Percentiles rank a stretch among this genome's conserved stretches.
Evolutionary conservation across 2,888 invertebrate species (phyloP).

Genomic region (Buathra laborator): DNA sequence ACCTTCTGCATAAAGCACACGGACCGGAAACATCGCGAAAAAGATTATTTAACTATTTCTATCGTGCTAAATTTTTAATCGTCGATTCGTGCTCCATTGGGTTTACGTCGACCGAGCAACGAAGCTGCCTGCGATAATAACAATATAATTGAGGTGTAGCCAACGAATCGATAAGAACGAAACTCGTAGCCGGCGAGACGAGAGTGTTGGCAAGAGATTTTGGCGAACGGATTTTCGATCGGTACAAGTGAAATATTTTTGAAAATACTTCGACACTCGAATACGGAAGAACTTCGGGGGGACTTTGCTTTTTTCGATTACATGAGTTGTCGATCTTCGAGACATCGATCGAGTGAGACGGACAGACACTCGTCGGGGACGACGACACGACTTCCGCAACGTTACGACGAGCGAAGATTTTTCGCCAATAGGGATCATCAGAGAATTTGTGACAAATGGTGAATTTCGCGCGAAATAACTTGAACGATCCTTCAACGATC

Average conservation of each 20-base stretch:
- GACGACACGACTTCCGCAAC: conserved; percentile 49
- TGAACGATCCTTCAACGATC: conserved; percentile 64
- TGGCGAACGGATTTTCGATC: neutral
- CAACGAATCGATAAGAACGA: neutral
- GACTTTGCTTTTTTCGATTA: conserved; percentile 8
- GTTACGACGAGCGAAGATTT: neutral
- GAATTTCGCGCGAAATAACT: conserved; percentile 64
- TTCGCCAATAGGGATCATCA: neutral
- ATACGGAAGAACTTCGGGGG: neutral
- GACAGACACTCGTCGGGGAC: conserved; percentile 38
- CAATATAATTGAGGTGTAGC: neutral
- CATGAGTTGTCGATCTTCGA: conserved; percentile 29
- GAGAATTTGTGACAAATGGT: conserved; percentile 53
- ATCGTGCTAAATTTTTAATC: neutral
- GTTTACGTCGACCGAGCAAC: neutral
- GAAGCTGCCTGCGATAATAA: neutral
- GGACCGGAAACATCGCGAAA: too few relatives aligned
- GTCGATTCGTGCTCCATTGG: neutral
- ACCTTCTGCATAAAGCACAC: neutral
- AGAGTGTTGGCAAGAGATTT: neutral
- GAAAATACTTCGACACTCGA: neutral
- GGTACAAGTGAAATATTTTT: neutral
- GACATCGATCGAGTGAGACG: conserved; percentile 22
- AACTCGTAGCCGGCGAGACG: neutral
- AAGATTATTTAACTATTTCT: too few relatives aligned